These are phyloP conservation scores for Ara ararauna DNA, from an alignment of 2,797 vertebrate species.

Conservation along the genomic window DNA sequence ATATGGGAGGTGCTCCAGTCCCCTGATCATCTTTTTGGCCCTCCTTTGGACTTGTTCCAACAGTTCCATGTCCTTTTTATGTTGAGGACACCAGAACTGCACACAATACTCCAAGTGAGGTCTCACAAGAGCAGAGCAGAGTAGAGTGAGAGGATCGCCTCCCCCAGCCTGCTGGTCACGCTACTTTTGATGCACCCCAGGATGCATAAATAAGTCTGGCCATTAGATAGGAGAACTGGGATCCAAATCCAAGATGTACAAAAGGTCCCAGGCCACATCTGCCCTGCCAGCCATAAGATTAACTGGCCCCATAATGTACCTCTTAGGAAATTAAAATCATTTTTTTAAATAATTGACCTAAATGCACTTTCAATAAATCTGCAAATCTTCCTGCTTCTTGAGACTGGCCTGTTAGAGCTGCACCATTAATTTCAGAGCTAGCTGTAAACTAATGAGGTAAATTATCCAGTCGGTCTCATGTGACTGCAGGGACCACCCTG, in stretches of 20 bases:
- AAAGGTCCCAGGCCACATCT: neutral
- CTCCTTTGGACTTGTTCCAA: no score
- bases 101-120: no score
- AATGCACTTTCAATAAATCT: neutral
- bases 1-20: no score
- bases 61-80: no score
- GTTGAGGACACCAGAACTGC: no score
- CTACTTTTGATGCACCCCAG: no score
- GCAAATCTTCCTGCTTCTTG: neutral
- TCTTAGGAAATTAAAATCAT: neutral
- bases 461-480: neutral
- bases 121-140: no score
- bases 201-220: neutral
- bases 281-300: neutral
- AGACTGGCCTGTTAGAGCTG: neutral
- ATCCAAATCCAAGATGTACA: neutral
- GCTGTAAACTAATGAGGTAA: neutral
- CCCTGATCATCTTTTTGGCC: no score
- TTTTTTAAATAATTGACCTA: neutral
- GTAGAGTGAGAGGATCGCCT: fast-evolving
- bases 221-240: neutral
- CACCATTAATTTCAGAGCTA: slow-evolving; percentile 1
- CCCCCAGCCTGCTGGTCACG: no score
- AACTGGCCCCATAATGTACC: neutral
- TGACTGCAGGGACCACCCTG: neutral